Percentiles rank a stretch among this genome's conserved stretches.
phyloP scores from a whole-genome alignment of 2,888 invertebrate species.

The Spialia ferax region DNA sequence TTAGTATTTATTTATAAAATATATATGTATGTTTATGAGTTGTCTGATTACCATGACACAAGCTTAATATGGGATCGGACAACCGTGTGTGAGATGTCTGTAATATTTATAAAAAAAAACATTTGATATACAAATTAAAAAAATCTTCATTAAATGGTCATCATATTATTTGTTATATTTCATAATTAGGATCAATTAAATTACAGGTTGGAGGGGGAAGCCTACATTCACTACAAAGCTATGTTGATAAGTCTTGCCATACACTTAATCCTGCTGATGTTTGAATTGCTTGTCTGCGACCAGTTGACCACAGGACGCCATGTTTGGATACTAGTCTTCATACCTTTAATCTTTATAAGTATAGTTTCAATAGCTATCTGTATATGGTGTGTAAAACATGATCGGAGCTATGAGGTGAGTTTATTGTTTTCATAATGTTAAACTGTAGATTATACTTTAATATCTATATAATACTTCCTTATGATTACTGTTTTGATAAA shows the following conservation, averaged over 20 bases:
- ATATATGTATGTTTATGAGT: too few species aligned
- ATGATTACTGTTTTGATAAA: too few species aligned
- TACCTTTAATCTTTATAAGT: conserved; percentile 98
- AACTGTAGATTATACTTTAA: not conserved
- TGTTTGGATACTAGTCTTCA: conserved; percentile 96
- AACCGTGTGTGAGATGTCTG: too few species aligned
- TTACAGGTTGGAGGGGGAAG: conserved; percentile 96
- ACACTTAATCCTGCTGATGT: conserved; percentile 97
- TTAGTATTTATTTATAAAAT: too few species aligned
- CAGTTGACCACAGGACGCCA: conserved; percentile 95
- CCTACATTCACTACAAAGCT: conserved; percentile 98
- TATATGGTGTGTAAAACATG: conserved; percentile 99
- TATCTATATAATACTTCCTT: too few species aligned
- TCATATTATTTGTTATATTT: too few species aligned
- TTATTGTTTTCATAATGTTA: conserved; percentile 3
- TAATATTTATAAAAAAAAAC: too few species aligned
- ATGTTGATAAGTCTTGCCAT: conserved; percentile 98
- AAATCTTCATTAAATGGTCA: not conserved
- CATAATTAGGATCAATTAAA: conserved; percentile 15
- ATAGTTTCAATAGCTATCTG: conserved; percentile 98
- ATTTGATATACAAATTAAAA: not conserved
- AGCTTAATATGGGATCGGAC: too few species aligned
- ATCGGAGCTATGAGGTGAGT: conserved; percentile 97
- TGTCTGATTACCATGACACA: too few species aligned
- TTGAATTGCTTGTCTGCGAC: conserved; percentile 98